Evolutionary conservation across 2,888 invertebrate genomes (phyloP).

Genomic region (Thalpophila matura): DNA sequence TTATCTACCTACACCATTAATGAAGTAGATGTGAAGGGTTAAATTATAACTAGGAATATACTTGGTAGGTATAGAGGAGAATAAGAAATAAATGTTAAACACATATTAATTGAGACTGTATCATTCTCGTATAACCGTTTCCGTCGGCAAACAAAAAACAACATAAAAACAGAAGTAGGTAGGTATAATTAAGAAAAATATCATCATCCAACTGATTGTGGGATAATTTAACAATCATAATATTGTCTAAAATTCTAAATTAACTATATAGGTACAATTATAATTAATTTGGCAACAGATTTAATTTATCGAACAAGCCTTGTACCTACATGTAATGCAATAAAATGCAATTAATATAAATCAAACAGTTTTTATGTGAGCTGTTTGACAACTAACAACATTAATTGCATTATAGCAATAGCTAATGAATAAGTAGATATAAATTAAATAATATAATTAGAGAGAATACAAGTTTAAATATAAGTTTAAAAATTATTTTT

Average conservation of each 20-base stretch:
- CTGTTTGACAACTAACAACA: constrained; percentile 15
- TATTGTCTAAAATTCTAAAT: constrained; percentile 20
- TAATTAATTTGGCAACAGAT: constrained; percentile 29
- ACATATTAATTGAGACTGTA: not conserved
- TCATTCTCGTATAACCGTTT: not conserved
- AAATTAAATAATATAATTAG: constrained; percentile 22
- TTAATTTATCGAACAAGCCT: constrained; percentile 34
- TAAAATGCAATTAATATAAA: constrained; percentile 25
- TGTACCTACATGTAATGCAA: constrained; percentile 16
- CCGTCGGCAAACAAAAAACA: constrained; percentile 46
- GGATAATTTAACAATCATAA: constrained; percentile 7
- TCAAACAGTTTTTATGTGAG: constrained; percentile 28
- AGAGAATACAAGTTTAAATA: constrained; percentile 29
- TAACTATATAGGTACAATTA: constrained; percentile 11
- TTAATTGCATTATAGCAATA: constrained; percentile 37
- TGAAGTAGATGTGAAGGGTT: not conserved
- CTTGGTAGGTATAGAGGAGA: no score
- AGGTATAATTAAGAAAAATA: not conserved
- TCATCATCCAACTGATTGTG: not conserved
- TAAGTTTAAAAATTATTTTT: constrained; percentile 28
- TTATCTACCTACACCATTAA: not conserved
- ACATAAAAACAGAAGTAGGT: not conserved
- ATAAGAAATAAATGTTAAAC: not conserved
- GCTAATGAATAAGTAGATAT: constrained; percentile 25
- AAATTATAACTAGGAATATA: not conserved